Percentiles rank a stretch among this genome's conserved stretches.
Conservation (phyloP, 2,888 invertebrate genomes). For the Microchrysa polita region DNA sequence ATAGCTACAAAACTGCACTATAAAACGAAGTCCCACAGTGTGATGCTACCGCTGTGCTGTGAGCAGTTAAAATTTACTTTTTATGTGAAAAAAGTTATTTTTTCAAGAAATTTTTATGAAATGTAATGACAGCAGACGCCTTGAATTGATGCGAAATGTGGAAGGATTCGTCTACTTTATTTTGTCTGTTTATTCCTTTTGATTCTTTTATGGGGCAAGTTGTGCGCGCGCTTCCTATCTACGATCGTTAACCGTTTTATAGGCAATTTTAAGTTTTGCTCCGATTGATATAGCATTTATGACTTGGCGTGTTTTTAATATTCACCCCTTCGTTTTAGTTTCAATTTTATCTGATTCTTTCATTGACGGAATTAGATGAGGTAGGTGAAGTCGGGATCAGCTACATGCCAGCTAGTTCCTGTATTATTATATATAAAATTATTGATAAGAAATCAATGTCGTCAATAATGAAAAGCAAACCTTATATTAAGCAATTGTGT, state of each 20-base stretch:
- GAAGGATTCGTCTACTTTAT: not conserved
- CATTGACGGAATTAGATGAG: slow-evolving; percentile 7
- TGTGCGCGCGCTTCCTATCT: slow-evolving; percentile 42
- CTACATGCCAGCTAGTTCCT: no score
- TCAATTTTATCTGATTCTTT: slow-evolving; percentile 6
- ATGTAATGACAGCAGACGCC: slow-evolving; percentile 22
- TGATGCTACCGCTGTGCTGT: not conserved
- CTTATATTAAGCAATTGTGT: no score
- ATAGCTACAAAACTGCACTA: slow-evolving; percentile 38
- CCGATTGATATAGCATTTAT: slow-evolving; percentile 41
- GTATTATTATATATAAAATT: no score
- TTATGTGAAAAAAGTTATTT: slow-evolving; percentile 41
- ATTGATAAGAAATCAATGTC: no score
- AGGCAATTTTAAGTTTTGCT: slow-evolving; percentile 35
- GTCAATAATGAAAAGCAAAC: no score
- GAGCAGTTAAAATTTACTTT: slow-evolving; percentile 42
- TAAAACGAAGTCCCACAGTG: slow-evolving; percentile 14
- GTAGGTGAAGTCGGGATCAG: not conserved
- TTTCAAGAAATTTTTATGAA: slow-evolving; percentile 32
- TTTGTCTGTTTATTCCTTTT: slow-evolving; percentile 20
- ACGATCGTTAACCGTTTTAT: slow-evolving; percentile 26
- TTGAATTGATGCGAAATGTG: slow-evolving; percentile 17
- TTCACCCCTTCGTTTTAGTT: slow-evolving; percentile 29
- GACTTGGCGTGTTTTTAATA: slow-evolving; percentile 34
- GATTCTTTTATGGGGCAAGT: slow-evolving; percentile 38